phyloP scores from a whole-genome alignment of 2,797 vertebrate species.

The Hydrophis major region DNA sequence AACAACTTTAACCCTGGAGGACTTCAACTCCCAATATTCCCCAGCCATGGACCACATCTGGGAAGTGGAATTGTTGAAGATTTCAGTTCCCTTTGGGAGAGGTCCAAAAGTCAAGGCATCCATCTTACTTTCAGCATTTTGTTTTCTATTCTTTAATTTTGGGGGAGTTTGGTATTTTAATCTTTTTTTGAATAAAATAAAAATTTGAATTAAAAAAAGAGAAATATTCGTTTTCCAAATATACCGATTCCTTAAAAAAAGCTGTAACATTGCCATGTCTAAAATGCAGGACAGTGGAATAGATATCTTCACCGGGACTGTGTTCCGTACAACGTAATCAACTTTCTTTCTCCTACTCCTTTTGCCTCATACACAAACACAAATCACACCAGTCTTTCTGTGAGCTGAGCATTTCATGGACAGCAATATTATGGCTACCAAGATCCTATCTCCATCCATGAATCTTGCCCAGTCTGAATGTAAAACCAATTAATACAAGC shows the following conservation, averaged over 20 bases:
- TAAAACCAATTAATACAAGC: background rate
- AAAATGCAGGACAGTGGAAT: background rate
- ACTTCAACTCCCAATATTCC: too few relatives aligned
- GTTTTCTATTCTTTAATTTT: background rate
- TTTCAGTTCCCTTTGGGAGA: background rate
- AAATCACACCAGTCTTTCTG: background rate
- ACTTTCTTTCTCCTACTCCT: background rate
- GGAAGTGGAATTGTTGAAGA: background rate
- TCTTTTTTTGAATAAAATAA: background rate
- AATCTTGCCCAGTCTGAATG: background rate
- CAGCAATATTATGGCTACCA: background rate
- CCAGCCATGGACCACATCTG: background rate
- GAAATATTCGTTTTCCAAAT: background rate
- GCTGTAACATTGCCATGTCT: background rate
- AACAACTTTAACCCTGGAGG: background rate
- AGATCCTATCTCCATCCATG: background rate
- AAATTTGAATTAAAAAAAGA: background rate
- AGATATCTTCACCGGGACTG: background rate
- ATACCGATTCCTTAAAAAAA: background rate
- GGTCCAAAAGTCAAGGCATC: background rate
- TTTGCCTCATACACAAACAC: background rate
- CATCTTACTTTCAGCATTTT: background rate
- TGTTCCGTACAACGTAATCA: background rate
- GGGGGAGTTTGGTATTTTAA: background rate
- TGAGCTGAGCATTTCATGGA: background rate